Conservation (phyloP, 2,888 invertebrate genomes). For the Heliconius ethilla region DNA sequence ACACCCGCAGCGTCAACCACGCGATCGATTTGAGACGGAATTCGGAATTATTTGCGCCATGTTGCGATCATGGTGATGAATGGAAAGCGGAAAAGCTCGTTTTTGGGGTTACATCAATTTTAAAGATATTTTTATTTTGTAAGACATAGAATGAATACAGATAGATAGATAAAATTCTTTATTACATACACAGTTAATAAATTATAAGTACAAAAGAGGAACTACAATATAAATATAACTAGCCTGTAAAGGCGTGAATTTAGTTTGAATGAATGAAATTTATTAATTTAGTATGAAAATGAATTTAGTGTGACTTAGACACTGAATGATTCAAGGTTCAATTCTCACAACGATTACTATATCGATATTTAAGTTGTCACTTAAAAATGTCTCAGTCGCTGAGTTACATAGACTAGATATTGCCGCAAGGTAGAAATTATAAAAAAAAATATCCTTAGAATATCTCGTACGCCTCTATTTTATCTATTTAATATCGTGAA, state of each 20-base stretch:
- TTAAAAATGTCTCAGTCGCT: not conserved
- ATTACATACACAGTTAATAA: too few species aligned
- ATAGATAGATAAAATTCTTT: too few species aligned
- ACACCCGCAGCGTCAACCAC: slow-evolving; percentile 63
- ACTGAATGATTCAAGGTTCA: not conserved
- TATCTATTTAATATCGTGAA: not conserved
- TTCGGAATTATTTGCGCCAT: slow-evolving; percentile 31
- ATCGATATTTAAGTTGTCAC: too few species aligned
- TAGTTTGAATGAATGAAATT: too few species aligned
- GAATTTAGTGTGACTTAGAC: not conserved
- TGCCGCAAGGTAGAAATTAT: not conserved
- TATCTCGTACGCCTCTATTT: not conserved
- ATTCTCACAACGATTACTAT: too few species aligned
- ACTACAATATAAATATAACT: too few species aligned
- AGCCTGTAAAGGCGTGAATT: too few species aligned
- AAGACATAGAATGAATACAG: too few species aligned
- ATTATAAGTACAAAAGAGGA: too few species aligned
- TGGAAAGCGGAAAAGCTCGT: not conserved
- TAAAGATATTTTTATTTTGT: not conserved
- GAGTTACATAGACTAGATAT: not conserved
- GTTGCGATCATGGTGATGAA: slow-evolving; percentile 20
- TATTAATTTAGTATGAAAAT: too few species aligned
- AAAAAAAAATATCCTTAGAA: too few species aligned
- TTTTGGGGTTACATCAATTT: not conserved
- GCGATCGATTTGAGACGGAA: slow-evolving; percentile 60